Evolutionary conservation across 2,113 vertebrate genomes (phyloP), one percentile per base, ranked within the genome.

Genomic region (Pipa parva): DNA sequence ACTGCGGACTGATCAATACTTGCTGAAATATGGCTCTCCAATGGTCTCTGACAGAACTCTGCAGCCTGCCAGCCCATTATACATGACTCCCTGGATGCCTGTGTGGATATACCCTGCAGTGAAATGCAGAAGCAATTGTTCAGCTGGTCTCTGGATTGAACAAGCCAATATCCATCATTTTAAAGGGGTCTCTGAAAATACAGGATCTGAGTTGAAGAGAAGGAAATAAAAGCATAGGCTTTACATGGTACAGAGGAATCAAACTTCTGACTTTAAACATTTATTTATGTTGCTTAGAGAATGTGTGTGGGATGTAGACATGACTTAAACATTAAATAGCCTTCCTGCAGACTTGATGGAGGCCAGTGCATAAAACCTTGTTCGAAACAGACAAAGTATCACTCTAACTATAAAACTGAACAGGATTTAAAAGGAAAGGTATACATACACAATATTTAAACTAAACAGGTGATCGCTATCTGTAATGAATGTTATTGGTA

Each of bases 51-150:
- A 90, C 90, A 87, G 79, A 88, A 87, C 90, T 91, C 89, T 88
- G 80, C 25, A 86, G 91, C 88, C 87, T 87, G 92, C 89, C 90
- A 90, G 91, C 86, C 90, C 91, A 93, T 94, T 93, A 93, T 78
- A 88, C 86, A 66, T 77, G 77, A 75, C 81, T 80, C 65, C 78
- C 77, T 79, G 71, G 79, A 76, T 72, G 76, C 73, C 75, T 76
- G 74, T 81, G 63, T 78, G 80, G 80, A 76, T 76, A 79, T 84
- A 82, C 81, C 84, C 82, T 79, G 76, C 81, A 81, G 84, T 83
- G 74, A 81, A 84, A 84, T 75, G 79, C 74, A 75, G 73, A 76
- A 81, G 80, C 76, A 79, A 82, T 82, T 82, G 83, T 80, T 81
- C 79, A 81, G 80, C 80, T 78, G 77, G 79, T 80, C 81, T 82